Percentiles rank a stretch among this genome's conserved stretches.
These are phyloP conservation scores for Druon quercuslanigerum DNA, from an alignment of 1,140 invertebrate species.

Conservation along the genomic window DNA sequence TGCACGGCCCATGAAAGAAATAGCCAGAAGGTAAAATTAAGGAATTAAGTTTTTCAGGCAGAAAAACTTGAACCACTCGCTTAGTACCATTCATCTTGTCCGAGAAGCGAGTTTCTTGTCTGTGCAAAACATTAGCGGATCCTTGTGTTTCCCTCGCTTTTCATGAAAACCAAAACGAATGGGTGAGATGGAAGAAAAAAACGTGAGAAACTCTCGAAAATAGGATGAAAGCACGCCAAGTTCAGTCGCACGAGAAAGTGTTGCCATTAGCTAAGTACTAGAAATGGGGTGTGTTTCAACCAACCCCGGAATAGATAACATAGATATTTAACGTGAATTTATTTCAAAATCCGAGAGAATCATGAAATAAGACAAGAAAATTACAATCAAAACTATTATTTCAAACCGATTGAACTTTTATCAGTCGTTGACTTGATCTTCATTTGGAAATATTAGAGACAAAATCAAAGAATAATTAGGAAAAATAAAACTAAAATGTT, in stretches of 20 bases:
- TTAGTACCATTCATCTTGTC: constrained; percentile 26
- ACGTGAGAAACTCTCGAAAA: constrained; percentile 29
- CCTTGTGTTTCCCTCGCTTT: constrained; percentile 23
- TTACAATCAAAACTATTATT: no score
- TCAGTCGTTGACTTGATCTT: no score
- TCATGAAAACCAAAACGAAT: constrained; percentile 33
- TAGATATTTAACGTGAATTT: background rate
- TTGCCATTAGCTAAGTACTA: constrained; percentile 31
- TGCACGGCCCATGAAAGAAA: background rate
- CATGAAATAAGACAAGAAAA: background rate
- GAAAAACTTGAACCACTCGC: constrained; percentile 11
- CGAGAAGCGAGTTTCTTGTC: constrained; percentile 15
- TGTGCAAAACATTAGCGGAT: constrained; percentile 27
- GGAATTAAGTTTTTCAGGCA: constrained; percentile 8
- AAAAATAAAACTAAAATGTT: no score
- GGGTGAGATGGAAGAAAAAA: constrained; percentile 12
- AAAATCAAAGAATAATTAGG: no score
- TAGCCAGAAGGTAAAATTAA: constrained; percentile 2
- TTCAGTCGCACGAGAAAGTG: constrained; percentile 31
- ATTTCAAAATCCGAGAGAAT: background rate
- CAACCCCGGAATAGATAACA: constrained; percentile 9
- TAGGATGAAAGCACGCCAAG: constrained; percentile 30
- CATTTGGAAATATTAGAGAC: no score
- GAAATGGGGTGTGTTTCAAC: constrained; percentile 23
- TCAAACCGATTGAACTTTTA: no score